Evolutionary conservation across 2,888 invertebrate genomes (phyloP).

Genomic region (Orthonevra nobilis): DNA sequence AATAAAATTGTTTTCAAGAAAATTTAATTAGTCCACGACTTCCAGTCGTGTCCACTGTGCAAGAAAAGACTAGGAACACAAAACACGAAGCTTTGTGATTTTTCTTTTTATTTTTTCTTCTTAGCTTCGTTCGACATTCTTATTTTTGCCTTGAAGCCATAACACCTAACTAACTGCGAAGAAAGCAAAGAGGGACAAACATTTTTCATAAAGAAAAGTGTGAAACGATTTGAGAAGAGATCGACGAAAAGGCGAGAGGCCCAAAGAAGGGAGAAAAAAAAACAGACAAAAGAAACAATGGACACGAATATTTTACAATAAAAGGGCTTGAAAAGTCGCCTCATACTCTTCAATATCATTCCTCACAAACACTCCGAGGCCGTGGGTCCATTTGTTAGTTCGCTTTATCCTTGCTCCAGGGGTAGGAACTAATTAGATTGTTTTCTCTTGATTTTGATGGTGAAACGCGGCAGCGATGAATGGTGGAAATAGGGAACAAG

Average conservation of each 20-base stretch:
- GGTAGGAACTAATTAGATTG: slow-evolving; percentile 65
- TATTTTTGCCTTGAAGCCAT: slow-evolving; percentile 52
- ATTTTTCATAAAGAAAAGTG: slow-evolving; percentile 43
- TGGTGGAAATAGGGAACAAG: too few relatives aligned
- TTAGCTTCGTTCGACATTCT: slow-evolving; percentile 49
- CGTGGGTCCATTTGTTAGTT: slow-evolving; percentile 7
- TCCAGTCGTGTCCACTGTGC: slow-evolving; percentile 23
- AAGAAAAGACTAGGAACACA: slow-evolving; percentile 7
- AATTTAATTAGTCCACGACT: slow-evolving; percentile 68
- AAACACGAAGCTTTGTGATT: too few relatives aligned
- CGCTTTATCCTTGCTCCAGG: slow-evolving; percentile 48
- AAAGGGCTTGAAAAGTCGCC: slow-evolving; percentile 35
- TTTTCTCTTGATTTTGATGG: slow-evolving; percentile 62
- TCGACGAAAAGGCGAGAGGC: too few relatives aligned
- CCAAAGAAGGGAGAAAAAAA: slow-evolving; percentile 11
- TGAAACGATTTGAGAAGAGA: slow-evolving; percentile 49
- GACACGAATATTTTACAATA: slow-evolving; percentile 58
- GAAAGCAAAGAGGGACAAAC: background rate
- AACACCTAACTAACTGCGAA: slow-evolving; percentile 27
- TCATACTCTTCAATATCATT: slow-evolving; percentile 17
- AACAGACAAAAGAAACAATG: slow-evolving; percentile 39
- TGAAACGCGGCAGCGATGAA: slow-evolving; percentile 20
- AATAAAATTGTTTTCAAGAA: slow-evolving; percentile 26
- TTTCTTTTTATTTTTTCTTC: too few relatives aligned
- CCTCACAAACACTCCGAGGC: background rate